phyloP scores from a whole-genome alignment of 2,888 invertebrate species.

The Platycheirus albimanus region DNA sequence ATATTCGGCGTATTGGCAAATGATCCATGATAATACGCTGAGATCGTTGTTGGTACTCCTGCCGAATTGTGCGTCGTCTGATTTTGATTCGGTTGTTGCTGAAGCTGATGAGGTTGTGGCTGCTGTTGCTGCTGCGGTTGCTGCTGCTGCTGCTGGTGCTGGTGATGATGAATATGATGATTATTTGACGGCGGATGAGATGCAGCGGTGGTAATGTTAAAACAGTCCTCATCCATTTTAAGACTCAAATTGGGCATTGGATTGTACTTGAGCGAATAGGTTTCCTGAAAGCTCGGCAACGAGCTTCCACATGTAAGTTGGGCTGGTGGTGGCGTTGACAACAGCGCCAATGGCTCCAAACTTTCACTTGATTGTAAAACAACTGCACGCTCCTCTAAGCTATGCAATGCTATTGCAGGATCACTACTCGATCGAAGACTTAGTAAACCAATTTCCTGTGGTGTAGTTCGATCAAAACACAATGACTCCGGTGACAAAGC shows the following conservation, averaged over 20 bases:
- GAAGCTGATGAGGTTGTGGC: conserved; percentile 75
- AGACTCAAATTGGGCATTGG: conserved; percentile 87
- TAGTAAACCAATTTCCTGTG: conserved; percentile 79
- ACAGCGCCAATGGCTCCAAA: conserved; percentile 54
- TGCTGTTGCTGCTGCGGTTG: conserved; percentile 75
- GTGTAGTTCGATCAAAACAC: conserved; percentile 79
- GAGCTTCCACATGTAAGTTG: conserved; percentile 84
- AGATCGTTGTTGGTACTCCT: conserved; percentile 60
- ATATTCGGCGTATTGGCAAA: conserved; percentile 82
- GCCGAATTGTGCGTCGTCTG: conserved; percentile 68
- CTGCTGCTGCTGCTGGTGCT: conserved; percentile 60
- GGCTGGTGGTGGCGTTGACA: conserved; percentile 75
- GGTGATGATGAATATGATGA: conserved; percentile 44
- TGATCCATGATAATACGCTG: conserved; percentile 79
- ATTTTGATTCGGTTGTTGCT: conserved; percentile 74
- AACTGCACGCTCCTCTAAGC: conserved; percentile 75
- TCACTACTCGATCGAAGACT: conserved; percentile 82
- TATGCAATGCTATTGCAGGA: conserved; percentile 81
- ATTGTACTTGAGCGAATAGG: conserved; percentile 90
- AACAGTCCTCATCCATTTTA: conserved; percentile 94
- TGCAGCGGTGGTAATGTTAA: conserved; percentile 84
- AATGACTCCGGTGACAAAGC: conserved; percentile 76
- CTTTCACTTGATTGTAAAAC: conserved; percentile 52
- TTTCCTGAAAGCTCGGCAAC: conserved; percentile 94
- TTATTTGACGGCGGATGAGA: conserved; percentile 75